Base-by-base conservation (phyloP, 1,140 invertebrate genomes). In the Drosophila willistoni region DNA sequence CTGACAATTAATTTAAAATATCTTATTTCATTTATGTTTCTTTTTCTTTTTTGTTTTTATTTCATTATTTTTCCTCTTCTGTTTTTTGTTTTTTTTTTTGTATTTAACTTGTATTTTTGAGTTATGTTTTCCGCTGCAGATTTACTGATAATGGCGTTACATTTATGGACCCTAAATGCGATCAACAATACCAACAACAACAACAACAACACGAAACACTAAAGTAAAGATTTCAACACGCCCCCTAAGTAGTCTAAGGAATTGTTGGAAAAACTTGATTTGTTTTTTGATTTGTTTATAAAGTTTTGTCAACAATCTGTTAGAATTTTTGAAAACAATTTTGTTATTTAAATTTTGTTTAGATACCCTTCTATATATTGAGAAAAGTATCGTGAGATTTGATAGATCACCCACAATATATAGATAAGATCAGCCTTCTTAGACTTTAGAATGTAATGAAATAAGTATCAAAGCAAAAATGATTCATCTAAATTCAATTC, bases 81-180 rank as follows among this genome's bases (percentile, higher is more conserved):
- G 12, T 61, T 64, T 64, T 78, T 73, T 55, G 66, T 14, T 61
- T 64, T 64, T 78, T 73, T 55, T 68, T 78, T 66, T 83, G 29
- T 79, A 64, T 76, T 76, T 76, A 64, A 77, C 66, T 77, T 77
- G 74, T 83, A 83, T 87, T 87, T 87, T 87, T 87, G 84, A 86
- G 83, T 86, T 86, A 86, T 86, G 83, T 87, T 86, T 87, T 86
- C 83, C 83, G 83, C 83, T 87, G 72, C 83, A 82, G 83, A 86
- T 86, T 87, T 77, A 74, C 64, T 82, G 83, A 86, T 86, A 86
- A 77, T 89, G 79, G 84, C 73, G 68, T 87, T 87, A 87, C 84
- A 89, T 83, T 87, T 87, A 89, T 76, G 83, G 77, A 33, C 76
- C 76, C 61, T 77, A 86, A 82, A 81, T 77, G 71, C 76, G 76